phyloP scores from a whole-genome alignment of 2,797 vertebrate species.

The Lagocephalus sceleratus region DNA sequence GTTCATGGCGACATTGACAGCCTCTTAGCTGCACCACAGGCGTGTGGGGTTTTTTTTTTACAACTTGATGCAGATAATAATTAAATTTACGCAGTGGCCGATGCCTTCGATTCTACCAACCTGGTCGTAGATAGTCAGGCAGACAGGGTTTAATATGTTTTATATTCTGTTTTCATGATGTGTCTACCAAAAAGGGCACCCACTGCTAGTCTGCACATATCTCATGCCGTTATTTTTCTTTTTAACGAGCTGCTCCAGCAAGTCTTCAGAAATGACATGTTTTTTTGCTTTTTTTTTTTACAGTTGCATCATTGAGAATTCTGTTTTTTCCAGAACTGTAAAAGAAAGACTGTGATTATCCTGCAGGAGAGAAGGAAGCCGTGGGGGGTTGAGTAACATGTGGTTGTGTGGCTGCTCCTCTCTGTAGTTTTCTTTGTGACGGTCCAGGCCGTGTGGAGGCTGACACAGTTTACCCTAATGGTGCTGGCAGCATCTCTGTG shows the following conservation, averaged over 20 bases:
- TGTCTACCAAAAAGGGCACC: no score
- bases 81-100: slow-evolving; percentile 16
- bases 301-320: background rate
- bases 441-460: slow-evolving; percentile 15
- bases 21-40: slow-evolving; percentile 29
- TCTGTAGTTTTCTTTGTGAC: slow-evolving; percentile 2
- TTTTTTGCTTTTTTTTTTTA: background rate
- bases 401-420: background rate
- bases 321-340: background rate
- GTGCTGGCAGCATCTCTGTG: slow-evolving; percentile 57
- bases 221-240: no score
- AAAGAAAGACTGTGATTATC: background rate
- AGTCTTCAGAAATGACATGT: no score
- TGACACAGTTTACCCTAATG: slow-evolving; percentile 61
- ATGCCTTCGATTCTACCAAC: background rate
- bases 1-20: slow-evolving; percentile 42
- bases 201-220: no score
- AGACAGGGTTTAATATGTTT: no score
- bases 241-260: no score
- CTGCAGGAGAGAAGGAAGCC: background rate
- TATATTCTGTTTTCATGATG: no score
- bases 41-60: slow-evolving; percentile 7
- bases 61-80: slow-evolving; percentile 23
- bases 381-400: background rate
- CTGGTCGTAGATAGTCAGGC: background rate